phyloP scores from a whole-genome alignment of 2,888 invertebrate genomes.

The Archaeoteleia sp. region DNA sequence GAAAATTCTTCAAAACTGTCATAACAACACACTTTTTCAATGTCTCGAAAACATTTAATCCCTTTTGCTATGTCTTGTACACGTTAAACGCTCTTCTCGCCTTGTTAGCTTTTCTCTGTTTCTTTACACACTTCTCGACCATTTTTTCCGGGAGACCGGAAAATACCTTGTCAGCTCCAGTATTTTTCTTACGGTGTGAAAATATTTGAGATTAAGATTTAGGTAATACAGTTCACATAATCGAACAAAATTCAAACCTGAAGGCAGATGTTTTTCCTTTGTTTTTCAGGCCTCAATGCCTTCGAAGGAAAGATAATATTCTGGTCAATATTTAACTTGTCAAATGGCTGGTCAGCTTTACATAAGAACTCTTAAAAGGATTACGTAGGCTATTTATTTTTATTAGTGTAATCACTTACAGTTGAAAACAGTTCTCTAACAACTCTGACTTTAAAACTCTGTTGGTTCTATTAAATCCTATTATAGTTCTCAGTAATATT shows the following conservation, averaged over 20 bases:
- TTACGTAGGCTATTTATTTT: constrained; percentile 25
- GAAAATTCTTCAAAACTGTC: too few relatives aligned
- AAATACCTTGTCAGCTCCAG: constrained; percentile 1
- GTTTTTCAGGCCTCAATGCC: constrained; percentile 19
- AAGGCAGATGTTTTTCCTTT: constrained; percentile 29
- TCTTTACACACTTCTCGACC: too few relatives aligned
- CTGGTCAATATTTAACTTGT: constrained; percentile 26
- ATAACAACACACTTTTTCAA: too few relatives aligned
- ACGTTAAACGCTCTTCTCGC: constrained; percentile 19
- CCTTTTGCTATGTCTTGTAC: constrained; percentile 27
- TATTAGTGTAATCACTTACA: constrained; percentile 21
- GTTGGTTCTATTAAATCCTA: too few relatives aligned
- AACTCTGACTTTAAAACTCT: too few relatives aligned
- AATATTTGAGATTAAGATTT: constrained; percentile 12
- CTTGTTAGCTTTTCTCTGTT: background rate
- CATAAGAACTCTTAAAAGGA: constrained; percentile 7
- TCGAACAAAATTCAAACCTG: background rate
- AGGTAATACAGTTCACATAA: background rate
- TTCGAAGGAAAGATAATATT: constrained; percentile 18
- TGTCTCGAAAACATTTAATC: too few relatives aligned
- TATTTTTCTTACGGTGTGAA: background rate
- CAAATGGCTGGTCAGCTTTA: constrained; percentile 19
- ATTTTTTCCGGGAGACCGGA: too few relatives aligned
- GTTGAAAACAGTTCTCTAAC: background rate
- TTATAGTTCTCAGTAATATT: too few relatives aligned